Evolutionary conservation across 2,113 vertebrate species (phyloP).

Genomic region (Lepisosteus oculatus): DNA sequence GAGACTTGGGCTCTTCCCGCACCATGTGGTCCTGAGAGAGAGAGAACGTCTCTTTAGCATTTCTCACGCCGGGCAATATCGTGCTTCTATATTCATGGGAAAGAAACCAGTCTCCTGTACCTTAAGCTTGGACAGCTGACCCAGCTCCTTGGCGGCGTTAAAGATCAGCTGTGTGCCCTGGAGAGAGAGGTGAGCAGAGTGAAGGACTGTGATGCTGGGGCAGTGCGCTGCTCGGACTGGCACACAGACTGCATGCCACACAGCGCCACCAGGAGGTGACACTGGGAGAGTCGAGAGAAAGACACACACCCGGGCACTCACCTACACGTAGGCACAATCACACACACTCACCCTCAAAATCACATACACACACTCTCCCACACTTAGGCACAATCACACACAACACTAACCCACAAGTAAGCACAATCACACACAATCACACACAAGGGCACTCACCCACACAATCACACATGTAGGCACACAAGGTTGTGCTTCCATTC

Average conservation of each 20-base stretch:
- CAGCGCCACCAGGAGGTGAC: constrained; percentile 51
- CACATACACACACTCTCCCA: constrained; percentile 27
- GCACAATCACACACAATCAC: constrained; percentile 27
- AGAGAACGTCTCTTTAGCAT: neutral
- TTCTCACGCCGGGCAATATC: neutral
- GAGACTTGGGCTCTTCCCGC: constrained; percentile 91
- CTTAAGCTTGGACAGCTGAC: constrained; percentile 96
- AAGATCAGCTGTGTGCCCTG: constrained; percentile 98
- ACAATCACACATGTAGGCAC: constrained; percentile 15
- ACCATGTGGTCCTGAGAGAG: constrained; percentile 91
- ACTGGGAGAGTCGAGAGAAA: constrained; percentile 11
- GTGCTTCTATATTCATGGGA: neutral
- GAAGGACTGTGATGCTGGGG: constrained; percentile 33
- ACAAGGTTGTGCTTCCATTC: constrained; percentile 15
- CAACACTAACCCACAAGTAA: constrained; percentile 22
- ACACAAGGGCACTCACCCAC: constrained; percentile 31
- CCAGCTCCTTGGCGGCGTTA: constrained; percentile 94
- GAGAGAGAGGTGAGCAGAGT: constrained; percentile 44
- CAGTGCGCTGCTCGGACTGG: neutral
- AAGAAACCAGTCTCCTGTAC: constrained; percentile 48
- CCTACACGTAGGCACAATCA: constrained; percentile 37
- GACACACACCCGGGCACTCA: constrained; percentile 42
- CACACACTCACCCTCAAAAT: constrained; percentile 31
- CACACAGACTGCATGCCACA: constrained; percentile 43
- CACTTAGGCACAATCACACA: neutral